Base-by-base conservation (phyloP, 1,140 invertebrate species). In the Meteorus sp. region DNA sequence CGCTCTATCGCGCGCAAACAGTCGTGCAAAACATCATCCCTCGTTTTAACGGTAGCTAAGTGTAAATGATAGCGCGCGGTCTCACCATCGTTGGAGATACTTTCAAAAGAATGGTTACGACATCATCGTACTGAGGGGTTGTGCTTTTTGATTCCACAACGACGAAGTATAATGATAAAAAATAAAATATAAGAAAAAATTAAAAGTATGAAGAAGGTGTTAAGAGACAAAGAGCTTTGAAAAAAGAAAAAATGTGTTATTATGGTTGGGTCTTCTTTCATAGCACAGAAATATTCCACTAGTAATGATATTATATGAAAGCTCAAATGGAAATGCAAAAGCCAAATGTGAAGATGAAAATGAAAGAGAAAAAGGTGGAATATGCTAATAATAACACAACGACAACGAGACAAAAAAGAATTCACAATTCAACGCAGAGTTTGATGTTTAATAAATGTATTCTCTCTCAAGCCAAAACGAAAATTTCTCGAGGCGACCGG, bases 31-130 rank as follows among this genome's bases (percentile, higher is more conserved):
- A 17, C 19, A 27, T 31, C 35, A 47, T 31, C n/a, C 25, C 25
- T 29, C 52, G 39, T 15, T 55, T 58, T 61, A 61, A 65, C 43
- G 23, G 48, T 45, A 62, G 61, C 68, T 70, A 75, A 73, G 70
- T 74, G 71, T 75, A 77, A 78, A 77, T 76, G 75, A 77, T 78
- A 72, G 72, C 69, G 69, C 67, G 69, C n/a, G n/a, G n/a, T n/a
- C n/a, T n/a, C n/a, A n/a, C n/a, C n/a, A n/a, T n/a, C n/a, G 73
- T 77, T 75, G 43, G 55, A 66, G 63, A 71, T 68, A 70, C 58
- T 54, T 53, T 60, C 56, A 60, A 63, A 63, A 60, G 55, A 59
- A 59, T 54, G 57, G 58, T 60, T 63, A 63, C 48, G 61, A 57
- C 53, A 20, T 60, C 55, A 48, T 59, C 53, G 31, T 53, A 44